Evolutionary conservation across 2,797 vertebrate species (phyloP).

Genomic region (Semotilus atromaculatus): DNA sequence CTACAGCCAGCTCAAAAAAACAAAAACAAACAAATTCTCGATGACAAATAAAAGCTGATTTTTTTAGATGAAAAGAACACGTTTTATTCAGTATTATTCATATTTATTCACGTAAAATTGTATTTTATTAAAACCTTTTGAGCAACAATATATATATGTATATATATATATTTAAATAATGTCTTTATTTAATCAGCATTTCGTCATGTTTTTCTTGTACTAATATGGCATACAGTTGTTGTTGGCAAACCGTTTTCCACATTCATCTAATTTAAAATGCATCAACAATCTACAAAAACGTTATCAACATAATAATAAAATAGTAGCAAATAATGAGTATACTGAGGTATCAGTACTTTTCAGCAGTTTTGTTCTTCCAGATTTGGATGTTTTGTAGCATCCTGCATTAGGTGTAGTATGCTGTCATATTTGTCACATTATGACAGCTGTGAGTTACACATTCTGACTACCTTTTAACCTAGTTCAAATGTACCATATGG

Average conservation of each 20-base stretch:
- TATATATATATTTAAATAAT: no score
- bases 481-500: not conserved
- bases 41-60: not conserved
- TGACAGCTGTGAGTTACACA: not conserved
- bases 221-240: not conserved
- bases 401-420: not conserved
- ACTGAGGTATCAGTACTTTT: no score
- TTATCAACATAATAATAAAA: not conserved
- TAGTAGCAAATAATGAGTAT: no score
- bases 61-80: not conserved
- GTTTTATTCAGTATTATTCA: not conserved
- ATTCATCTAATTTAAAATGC: not conserved
- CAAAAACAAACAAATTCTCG: not conserved
- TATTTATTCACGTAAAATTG: no score
- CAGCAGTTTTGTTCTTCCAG: not conserved
- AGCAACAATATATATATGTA: not conserved
- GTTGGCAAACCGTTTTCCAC: not conserved
- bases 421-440: no score
- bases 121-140: not conserved
- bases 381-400: not conserved
- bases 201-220: not conserved
- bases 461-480: no score
- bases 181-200: not conserved
- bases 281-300: not conserved
- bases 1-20: slow-evolving; percentile 4